Conservation (phyloP, 1,140 invertebrate genomes). For the Heliconius melpomene region DNA sequence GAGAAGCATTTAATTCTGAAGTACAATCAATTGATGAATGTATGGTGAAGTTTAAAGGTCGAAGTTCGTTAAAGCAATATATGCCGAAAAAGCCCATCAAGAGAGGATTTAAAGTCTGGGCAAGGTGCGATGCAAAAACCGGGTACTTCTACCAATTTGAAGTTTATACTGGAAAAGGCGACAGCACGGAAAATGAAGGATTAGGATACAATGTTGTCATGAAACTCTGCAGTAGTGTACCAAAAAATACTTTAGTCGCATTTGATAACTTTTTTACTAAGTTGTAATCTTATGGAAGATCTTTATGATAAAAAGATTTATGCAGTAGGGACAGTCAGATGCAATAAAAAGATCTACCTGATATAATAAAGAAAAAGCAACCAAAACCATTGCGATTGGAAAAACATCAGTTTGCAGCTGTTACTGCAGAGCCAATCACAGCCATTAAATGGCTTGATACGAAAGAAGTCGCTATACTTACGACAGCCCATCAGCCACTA, state of each 20-base stretch:
- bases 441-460: no score
- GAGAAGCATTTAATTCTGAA: no score
- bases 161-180: constrained; percentile 43
- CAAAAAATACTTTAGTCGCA: constrained; percentile 37
- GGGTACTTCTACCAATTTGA: constrained; percentile 43
- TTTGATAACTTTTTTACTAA: constrained; percentile 51
- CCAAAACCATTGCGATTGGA: no score
- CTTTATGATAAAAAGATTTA: constrained; percentile 46
- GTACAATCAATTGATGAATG: constrained; percentile 41
- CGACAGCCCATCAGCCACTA: no score
- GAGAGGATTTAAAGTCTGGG: constrained; percentile 52
- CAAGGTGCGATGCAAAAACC: constrained; percentile 39
- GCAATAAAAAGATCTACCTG: constrained; percentile 45
- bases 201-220: constrained; percentile 45
- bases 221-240: constrained; percentile 33
- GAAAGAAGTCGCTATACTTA: no score
- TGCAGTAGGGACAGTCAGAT: constrained; percentile 47
- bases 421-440: no score
- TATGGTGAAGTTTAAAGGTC: constrained; percentile 58
- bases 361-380: constrained; percentile 43
- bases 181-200: constrained; percentile 40
- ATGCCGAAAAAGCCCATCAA: constrained; percentile 54
- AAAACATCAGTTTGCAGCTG: no score
- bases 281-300: constrained; percentile 40
- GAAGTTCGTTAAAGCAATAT: constrained; percentile 51